Evolutionary conservation across 2,888 invertebrate species (phyloP).

Genomic region (Eumacrocentrus americanus): DNA sequence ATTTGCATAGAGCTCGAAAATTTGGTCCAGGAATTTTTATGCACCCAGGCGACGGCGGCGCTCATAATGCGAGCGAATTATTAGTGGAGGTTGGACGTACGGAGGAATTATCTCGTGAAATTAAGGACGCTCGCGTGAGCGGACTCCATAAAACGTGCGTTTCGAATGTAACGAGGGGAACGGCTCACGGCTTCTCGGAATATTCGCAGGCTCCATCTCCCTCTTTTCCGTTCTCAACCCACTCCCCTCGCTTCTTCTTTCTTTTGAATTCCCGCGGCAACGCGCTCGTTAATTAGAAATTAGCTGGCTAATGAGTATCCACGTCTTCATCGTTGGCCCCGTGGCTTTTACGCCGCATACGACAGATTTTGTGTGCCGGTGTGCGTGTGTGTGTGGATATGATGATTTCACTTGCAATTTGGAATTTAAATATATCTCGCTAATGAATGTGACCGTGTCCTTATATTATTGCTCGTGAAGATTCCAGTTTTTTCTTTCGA

Average conservation of each 20-base stretch:
- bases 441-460: not conserved
- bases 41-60: not conserved
- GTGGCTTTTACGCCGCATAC: not conserved
- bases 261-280: constrained; percentile 29
- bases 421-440: not conserved
- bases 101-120: constrained; percentile 29
- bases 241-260: constrained; percentile 23
- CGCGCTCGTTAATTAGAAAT: constrained; percentile 32
- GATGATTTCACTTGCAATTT: not conserved
- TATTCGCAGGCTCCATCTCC: constrained; percentile 12
- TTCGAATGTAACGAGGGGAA: constrained; percentile 21
- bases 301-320: constrained; percentile 30
- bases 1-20: not conserved
- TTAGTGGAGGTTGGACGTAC: constrained; percentile 7
- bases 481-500: not conserved
- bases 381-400: not conserved
- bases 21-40: constrained; percentile 10
- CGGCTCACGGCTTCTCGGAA: constrained; percentile 20
- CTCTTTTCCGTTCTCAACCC: not conserved
- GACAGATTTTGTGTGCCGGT: not conserved
- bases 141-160: constrained; percentile 24
- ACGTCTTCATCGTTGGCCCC: constrained; percentile 26
- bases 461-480: not conserved
- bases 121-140: constrained; percentile 31
- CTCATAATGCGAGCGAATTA: constrained; percentile 25